These are phyloP conservation scores for Caenorhabditis parvicauda DNA, from an alignment of 2,888 invertebrate species.

Conservation along the genomic window DNA sequence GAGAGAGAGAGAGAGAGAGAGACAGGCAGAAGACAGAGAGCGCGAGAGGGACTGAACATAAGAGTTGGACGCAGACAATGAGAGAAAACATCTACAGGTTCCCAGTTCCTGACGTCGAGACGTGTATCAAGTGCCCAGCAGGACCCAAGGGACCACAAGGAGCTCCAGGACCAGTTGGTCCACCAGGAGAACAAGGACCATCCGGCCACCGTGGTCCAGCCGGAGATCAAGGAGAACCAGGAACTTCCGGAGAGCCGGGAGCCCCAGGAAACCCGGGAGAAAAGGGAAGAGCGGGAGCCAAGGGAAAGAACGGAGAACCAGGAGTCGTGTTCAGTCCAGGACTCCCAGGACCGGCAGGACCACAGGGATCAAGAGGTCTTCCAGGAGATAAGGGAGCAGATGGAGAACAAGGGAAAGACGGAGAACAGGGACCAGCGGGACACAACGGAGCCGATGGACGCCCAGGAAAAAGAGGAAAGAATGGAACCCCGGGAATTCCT, in stretches of 20 bases:
- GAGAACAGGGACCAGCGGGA: constrained; percentile 23
- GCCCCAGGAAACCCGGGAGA: constrained; percentile 28
- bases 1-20: too few species aligned
- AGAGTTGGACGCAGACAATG: too few species aligned
- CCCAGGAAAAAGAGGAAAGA: constrained; percentile 23
- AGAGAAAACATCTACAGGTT: too few species aligned
- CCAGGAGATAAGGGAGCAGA: constrained; percentile 15
- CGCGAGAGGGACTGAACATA: too few species aligned
- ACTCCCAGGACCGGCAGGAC: constrained; percentile 25
- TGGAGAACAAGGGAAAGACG: constrained; percentile 24
- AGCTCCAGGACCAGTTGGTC: constrained; percentile 44
- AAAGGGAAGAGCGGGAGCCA: constrained; percentile 15
- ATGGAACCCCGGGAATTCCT: constrained; percentile 23
- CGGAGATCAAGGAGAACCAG: constrained; percentile 45
- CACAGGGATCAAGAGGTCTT: constrained; percentile 29
- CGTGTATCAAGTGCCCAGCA: constrained; percentile 49
- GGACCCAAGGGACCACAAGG: constrained; percentile 51
- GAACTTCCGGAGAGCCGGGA: constrained; percentile 37
- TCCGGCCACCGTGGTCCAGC: constrained; percentile 42
- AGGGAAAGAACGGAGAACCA: constrained; percentile 22
- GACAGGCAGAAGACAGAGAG: too few species aligned
- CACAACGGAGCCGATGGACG: constrained; percentile 28
- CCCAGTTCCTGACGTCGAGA: constrained; percentile 23
- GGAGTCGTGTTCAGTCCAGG: constrained; percentile 35
- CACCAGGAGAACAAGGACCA: constrained; percentile 45